These are phyloP conservation scores for Apotomis capreana DNA, from an alignment of 2,888 invertebrate species.

Conservation along the genomic window DNA sequence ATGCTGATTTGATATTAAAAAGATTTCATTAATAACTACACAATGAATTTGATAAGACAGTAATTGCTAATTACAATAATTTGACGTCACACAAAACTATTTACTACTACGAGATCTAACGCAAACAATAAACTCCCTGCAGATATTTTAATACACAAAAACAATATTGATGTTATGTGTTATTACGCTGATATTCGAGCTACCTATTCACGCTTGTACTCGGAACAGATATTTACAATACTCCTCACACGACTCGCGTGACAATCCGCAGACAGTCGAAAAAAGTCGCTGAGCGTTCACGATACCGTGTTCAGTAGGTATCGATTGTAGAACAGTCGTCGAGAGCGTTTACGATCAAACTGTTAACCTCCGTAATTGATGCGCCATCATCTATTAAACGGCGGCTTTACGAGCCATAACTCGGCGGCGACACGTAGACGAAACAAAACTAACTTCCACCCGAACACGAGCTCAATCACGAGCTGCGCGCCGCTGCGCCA, in stretches of 20 bases:
- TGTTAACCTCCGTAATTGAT: slow-evolving; percentile 61
- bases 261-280: slow-evolving; percentile 13
- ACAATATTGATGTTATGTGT: no score
- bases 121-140: no score
- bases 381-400: slow-evolving; percentile 59
- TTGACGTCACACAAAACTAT: no score
- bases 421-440: slow-evolving; percentile 64
- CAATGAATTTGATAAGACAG: no score
- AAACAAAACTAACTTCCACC: slow-evolving; percentile 63
- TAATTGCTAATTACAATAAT: no score
- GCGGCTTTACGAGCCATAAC: slow-evolving; percentile 63
- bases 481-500: slow-evolving; percentile 54
- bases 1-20: slow-evolving; percentile 29
- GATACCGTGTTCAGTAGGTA: neutral
- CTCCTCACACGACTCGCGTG: slow-evolving; percentile 44
- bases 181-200: no score
- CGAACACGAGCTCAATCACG: slow-evolving; percentile 69
- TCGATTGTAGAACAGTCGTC: slow-evolving; percentile 17
- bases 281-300: neutral
- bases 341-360: slow-evolving; percentile 36
- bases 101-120: no score
- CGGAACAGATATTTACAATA: no score
- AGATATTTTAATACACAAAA: no score
- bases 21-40: neutral
- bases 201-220: no score